Evolutionary conservation across 2,888 invertebrate genomes (phyloP), one percentile per base, ranked within the genome.

Genomic region (Napeogenes inachia): DNA sequence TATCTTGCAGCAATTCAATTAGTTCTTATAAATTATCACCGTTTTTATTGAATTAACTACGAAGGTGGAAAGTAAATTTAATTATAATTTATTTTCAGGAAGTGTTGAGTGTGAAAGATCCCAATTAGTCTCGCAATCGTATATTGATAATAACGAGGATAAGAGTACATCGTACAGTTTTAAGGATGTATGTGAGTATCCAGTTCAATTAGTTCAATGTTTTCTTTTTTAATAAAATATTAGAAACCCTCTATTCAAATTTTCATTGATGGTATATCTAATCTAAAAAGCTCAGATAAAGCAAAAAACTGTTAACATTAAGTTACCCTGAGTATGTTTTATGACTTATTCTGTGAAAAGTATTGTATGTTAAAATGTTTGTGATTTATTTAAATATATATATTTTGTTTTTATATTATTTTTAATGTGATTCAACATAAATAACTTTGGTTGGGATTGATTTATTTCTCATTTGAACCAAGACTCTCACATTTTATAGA

Each of bases 41-140:
- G 30, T 6, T 54, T 57, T 65, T 71, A 71, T 73, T 74, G 67
- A 65, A 71, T 70, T 73, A 69, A 58, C 53, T 50, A 58, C 53
- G 47, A 56, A 56, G 50, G 42, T 54, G 62, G 54, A 45, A 65
- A 45, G 61, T 68, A 72, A 74, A 73, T 74, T 73, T 35, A 73
- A 73, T 74, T 74, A 73, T 64, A 61, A 56, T 58, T 64, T 55
- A 74, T 87, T 42, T 89, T 71, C 82, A 89, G 90, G 81, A 59
- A 83, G 82, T 71, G 73, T 73, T 64, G 84, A 87, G 62, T 70
- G 71, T 68, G 91, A 91, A 50, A 92, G 91, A 67, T 85, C 91
- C 59, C 92, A 92, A 68, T 81, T 92, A 71, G 90, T 91, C n/a
- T 81, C 92, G 57, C 92, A 92, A 73, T 85, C 91, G 12, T 86